Evolutionary conservation across 2,888 invertebrate species (phyloP), one percentile per base, ranked within the genome.

Genomic region (Microplitis deprimator): DNA sequence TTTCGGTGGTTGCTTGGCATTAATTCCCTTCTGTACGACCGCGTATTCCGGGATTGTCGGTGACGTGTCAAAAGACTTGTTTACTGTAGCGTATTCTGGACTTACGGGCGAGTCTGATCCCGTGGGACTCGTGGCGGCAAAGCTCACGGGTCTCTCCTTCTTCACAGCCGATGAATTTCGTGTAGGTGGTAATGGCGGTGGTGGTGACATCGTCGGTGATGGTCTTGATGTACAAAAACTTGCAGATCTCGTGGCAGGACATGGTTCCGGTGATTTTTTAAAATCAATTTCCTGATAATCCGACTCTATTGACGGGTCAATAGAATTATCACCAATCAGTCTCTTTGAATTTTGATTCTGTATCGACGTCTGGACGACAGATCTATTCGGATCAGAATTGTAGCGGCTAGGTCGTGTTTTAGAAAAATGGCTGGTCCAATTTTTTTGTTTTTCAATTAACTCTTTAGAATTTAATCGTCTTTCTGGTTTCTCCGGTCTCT

Each of bases 371-470:
- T 90, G 88, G 39, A 90, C 92, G 79, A 93, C 91, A 39, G 91
- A 91, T 79, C 92, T 92, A 87, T 93, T 93, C 8, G 93, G 93
- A 89, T 94, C 94, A 85, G 93, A 93, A 83, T 93, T 92, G 79
- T 92, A 92, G 77, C 93, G 91, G 81, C 91, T 91, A 68, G 94
- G 92, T 82, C 94, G 93, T 72, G 94, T 92, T 91, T 96, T 96
- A 78, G 95, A 95, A 89, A 96, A 97, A 90, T 96, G 96, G 79
- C 96, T 95, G 41, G 96, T 96, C 97, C 96, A 97, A 91, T 97
- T 97, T 87, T 95, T 94, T 88, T 96, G 97, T 86, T 96, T 96
- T 90, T 96, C 96, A 83, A 97, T 97, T 75, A 96, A 91, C 89
- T 97, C 96, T 83, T 96, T 95, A 80, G 95, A 96, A 85, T 93